Evolutionary conservation across 2,113 vertebrate species (phyloP), one percentile per base, ranked within the genome.

Genomic region (Dinomys branickii): DNA sequence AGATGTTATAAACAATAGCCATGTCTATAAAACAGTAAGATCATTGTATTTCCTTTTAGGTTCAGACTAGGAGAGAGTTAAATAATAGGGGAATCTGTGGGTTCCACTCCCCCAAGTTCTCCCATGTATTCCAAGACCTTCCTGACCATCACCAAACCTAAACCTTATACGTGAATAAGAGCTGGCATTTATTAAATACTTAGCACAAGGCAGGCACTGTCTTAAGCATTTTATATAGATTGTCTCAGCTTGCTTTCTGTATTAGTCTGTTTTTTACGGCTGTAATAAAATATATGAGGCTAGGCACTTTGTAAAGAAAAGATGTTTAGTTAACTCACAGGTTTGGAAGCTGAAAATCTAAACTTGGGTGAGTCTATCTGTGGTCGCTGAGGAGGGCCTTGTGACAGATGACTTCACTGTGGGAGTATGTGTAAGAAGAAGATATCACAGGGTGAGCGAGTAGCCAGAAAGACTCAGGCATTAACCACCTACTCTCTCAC

Each of bases 1-100:
- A 94, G 35, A 9, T 86, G 69, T 93, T 41, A 95, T 73, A 96
- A 91, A 67, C 30, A 86, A 81, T 58, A 38, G 22, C 28, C 26
- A 41, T 22, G 13, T n/a, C 59, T 83, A 41, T 73, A 82, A 88
- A 94, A 71, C 50, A 11, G 65, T 33, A 41, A 14, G 65, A 41
- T 81, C 54, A 14, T 73, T 44, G 86, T 83, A 35, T 90, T 85
- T 67, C 71, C 44, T 84, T 63, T 63, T 58, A 83, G 41, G 69
- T 47, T 92, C 77, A 20, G 20, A 26, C 88, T 33, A 77, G 17
- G 50, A 86, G 24, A 59, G 65, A 87, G 7, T 56, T 82, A 78
- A 44, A 41, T 26, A 75, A 50, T 58, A 86, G 75, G 94, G 59
- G 20, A 91, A 84, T 88, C 41, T 65, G 14, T 17, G 20, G 19